phyloP scores from a whole-genome alignment of 2,888 invertebrate species.

The Platycheirus albimanus region DNA sequence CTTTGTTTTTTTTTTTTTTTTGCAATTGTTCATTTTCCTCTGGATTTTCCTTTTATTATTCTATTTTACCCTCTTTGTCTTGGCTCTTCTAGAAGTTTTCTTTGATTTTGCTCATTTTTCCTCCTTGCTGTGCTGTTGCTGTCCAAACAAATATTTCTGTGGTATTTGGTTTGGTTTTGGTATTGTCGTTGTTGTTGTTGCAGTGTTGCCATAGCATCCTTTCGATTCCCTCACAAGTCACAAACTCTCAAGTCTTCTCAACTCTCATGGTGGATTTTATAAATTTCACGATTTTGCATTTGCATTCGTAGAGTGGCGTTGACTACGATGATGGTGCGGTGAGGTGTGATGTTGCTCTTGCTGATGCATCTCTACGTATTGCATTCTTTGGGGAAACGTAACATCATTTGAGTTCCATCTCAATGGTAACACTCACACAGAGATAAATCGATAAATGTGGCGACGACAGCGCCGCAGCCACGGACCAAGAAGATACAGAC shows the following conservation, averaged over 20 bases:
- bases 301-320: conserved; percentile 11
- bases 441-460: conserved; percentile 56
- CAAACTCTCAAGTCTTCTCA: too few relatives aligned
- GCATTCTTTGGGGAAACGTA: conserved; percentile 48
- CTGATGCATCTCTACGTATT: conserved; percentile 56
- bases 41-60: conserved; percentile 45
- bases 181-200: neutral
- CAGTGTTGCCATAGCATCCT: conserved; percentile 10
- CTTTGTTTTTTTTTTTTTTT: conserved; percentile 7
- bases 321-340: too few relatives aligned
- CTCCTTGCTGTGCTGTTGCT: conserved; percentile 64
- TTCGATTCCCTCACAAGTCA: conserved; percentile 16
- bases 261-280: conserved; percentile 37
- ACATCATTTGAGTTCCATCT: conserved; percentile 4
- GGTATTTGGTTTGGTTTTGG: conserved; percentile 18
- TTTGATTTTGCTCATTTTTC: conserved; percentile 58
- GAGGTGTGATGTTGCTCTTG: conserved; percentile 4
- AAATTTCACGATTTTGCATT: conserved; percentile 43
- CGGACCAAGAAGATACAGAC: too few relatives aligned
- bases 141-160: conserved; percentile 28
- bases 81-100: conserved; percentile 44
- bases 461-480: conserved; percentile 15
- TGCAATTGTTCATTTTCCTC: conserved; percentile 29
- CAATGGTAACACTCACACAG: conserved; percentile 24
- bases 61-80: conserved; percentile 35